These are phyloP conservation scores for Dryadula phaetusa DNA, from an alignment of 2,888 invertebrate genomes.

Conservation along the genomic window DNA sequence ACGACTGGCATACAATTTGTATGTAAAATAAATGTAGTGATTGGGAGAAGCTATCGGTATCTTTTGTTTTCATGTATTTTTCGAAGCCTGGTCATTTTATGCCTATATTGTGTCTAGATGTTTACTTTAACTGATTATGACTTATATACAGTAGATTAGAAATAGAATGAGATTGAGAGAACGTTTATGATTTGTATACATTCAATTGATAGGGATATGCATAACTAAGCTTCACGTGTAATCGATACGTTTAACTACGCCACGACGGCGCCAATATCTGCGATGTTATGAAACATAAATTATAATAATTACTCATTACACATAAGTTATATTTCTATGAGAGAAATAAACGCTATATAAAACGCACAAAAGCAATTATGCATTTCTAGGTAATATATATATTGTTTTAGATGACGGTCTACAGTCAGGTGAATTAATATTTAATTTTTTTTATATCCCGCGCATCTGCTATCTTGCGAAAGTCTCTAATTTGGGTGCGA, in stretches of 20 bases:
- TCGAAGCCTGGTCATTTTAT: too few species aligned
- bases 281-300: background rate
- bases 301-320: background rate
- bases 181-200: background rate
- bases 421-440: too few species aligned
- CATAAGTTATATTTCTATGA: background rate
- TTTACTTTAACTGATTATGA: too few species aligned
- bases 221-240: slow-evolving; percentile 2
- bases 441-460: too few species aligned
- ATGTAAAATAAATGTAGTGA: too few species aligned
- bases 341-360: background rate
- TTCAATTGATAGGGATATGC: background rate
- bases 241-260: background rate
- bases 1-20: too few species aligned
- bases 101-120: too few species aligned
- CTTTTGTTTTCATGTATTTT: background rate
- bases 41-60: background rate
- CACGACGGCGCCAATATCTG: slow-evolving; percentile 15
- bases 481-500: too few species aligned
- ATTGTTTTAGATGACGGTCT: too few species aligned
- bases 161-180: background rate
- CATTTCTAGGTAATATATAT: too few species aligned
- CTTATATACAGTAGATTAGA: too few species aligned
- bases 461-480: too few species aligned
- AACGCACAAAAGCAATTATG: background rate